phyloP scores from a whole-genome alignment of 2,888 invertebrate genomes.

The Lissocephala sabroskyi region DNA sequence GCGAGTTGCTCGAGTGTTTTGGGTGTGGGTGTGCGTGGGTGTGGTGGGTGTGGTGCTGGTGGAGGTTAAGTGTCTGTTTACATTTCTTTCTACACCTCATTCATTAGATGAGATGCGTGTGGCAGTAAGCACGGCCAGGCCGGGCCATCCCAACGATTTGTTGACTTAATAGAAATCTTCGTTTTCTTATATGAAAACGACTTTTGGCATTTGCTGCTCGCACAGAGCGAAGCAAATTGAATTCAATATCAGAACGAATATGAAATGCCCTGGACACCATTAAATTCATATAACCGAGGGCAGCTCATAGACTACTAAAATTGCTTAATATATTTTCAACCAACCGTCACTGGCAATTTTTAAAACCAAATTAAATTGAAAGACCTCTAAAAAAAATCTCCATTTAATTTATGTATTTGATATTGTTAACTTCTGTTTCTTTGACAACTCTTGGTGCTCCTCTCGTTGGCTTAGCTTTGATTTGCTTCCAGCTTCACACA shows the following conservation, averaged over 20 bases:
- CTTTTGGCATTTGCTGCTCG: slow-evolving; percentile 16
- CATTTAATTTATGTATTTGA: slow-evolving; percentile 2
- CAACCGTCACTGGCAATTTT: too few species aligned
- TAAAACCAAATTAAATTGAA: too few species aligned
- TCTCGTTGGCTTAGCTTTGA: slow-evolving; percentile 8
- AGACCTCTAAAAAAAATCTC: not conserved
- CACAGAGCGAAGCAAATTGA: too few species aligned
- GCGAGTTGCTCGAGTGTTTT: not conserved
- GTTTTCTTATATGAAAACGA: slow-evolving; percentile 35
- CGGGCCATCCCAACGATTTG: slow-evolving; percentile 29
- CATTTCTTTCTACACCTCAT: slow-evolving; percentile 47
- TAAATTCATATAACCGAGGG: slow-evolving; percentile 4
- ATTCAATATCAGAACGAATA: slow-evolving; percentile 26
- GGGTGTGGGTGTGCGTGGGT: slow-evolving; percentile 6
- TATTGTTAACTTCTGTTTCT: too few species aligned
- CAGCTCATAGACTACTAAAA: too few species aligned
- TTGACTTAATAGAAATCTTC: slow-evolving; percentile 40
- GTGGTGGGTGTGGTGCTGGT: not conserved
- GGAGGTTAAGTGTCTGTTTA: slow-evolving; percentile 55
- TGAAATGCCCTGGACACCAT: slow-evolving; percentile 3
- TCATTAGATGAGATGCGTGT: slow-evolving; percentile 34
- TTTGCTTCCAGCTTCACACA: slow-evolving; percentile 41
- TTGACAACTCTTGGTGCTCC: too few species aligned
- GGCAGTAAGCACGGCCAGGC: too few species aligned
- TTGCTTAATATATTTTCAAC: too few species aligned